These are phyloP conservation scores for Anthopleura xanthogrammica DNA, from an alignment of 92 coral and sea anemone species.

Conservation along the genomic window DNA sequence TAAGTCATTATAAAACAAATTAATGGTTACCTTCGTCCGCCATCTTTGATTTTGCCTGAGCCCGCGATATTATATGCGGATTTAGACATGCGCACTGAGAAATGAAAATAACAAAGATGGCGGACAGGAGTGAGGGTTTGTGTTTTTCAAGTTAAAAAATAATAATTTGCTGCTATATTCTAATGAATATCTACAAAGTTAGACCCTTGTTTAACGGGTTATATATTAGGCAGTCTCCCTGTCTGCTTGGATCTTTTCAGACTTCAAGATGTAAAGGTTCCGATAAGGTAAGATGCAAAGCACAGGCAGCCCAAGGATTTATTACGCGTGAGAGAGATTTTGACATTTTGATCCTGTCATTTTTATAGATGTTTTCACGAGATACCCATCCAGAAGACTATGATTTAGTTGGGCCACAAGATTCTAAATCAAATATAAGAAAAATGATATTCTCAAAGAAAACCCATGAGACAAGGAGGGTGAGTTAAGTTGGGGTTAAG, in stretches of 20 bases:
- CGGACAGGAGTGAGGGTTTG: neutral
- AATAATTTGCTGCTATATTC: neutral
- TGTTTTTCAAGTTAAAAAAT: neutral
- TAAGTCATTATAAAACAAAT: neutral
- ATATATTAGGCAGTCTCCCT: neutral
- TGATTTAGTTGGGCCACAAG: slow-evolving; percentile 81
- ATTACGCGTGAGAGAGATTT: neutral
- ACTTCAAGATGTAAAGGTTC: slow-evolving; percentile 4
- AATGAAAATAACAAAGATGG: neutral
- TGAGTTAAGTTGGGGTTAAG: slow-evolving; percentile 8
- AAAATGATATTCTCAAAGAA: slow-evolving; percentile 61
- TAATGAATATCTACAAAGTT: neutral
- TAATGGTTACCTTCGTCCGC: slow-evolving; percentile 39
- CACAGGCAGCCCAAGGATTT: neutral
- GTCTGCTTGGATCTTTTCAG: neutral
- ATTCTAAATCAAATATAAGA: slow-evolving; percentile 79
- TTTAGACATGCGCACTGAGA: slow-evolving; percentile 15
- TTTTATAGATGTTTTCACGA: neutral
- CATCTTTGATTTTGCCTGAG: slow-evolving; percentile 35
- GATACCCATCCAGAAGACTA: slow-evolving; percentile 17
- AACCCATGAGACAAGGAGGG: slow-evolving; percentile 68
- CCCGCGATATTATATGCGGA: slow-evolving; percentile 20
- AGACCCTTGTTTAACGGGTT: neutral
- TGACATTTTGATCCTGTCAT: neutral
- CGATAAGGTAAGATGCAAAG: slow-evolving; percentile 5